phyloP scores from a whole-genome alignment of 2,113 vertebrate genomes.

The Scopus umbretta region DNA sequence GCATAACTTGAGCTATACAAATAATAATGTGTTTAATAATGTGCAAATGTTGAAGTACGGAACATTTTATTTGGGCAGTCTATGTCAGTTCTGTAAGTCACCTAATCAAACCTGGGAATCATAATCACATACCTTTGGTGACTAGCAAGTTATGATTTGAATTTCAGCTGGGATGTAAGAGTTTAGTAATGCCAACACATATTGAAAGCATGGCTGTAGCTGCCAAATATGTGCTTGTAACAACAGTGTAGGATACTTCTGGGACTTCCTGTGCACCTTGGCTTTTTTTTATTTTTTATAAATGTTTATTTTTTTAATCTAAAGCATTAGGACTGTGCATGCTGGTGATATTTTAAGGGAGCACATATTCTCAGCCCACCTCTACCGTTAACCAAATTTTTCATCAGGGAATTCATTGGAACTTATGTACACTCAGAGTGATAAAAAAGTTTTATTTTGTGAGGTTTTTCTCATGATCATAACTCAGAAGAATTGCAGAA shows the following conservation, averaged over 20 bases:
- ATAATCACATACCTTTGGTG: background rate
- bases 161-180: background rate
- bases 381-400: slow-evolving; percentile 1
- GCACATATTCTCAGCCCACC: background rate
- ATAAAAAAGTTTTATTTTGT: slow-evolving; percentile 23
- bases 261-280: background rate
- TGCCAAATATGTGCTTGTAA: background rate
- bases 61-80: background rate
- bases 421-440: background rate
- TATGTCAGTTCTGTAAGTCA: background rate
- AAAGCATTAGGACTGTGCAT: background rate
- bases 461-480: background rate
- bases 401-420: slow-evolving; percentile 13
- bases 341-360: background rate
- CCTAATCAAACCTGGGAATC: background rate
- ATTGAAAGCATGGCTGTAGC: background rate
- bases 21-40: background rate
- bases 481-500: slow-evolving; percentile 16
- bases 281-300: background rate
- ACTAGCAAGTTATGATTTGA: background rate
- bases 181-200: background rate
- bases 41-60: background rate
- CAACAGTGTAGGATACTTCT: background rate
- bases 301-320: background rate
- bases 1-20: background rate